Evolutionary conservation across 1,140 invertebrate genomes (phyloP), one percentile per base, ranked within the genome.

Genomic region (Helicoverpa zea): DNA sequence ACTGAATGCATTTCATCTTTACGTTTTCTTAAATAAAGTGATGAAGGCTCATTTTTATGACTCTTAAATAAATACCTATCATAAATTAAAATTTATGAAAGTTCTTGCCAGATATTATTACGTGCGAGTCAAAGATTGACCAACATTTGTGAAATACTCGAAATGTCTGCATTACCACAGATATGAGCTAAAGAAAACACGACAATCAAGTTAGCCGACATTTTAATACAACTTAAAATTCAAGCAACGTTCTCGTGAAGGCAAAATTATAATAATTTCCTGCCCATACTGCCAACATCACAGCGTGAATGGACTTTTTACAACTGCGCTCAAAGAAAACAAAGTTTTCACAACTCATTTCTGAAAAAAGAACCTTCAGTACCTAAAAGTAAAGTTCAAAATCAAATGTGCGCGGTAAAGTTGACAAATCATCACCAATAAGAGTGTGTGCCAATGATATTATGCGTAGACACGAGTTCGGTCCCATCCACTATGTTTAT

Each of bases 371-470:
- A 18, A 84, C 76, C 80, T 79, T 83, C 78, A 13, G 11, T 0
- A 13, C 7, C 11, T 1, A 2, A 58, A 0, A 0, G 56, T 87
- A 88, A 58, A 83, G 87, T 84, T 80, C n/a, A 82, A 83, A 85
- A 79, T 86, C 4, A n/a, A 66, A 64, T 87, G 70, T 14, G 63
- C 2, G 10, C 2, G 16, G 23, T 61, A 89, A 91, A 92, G 87
- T 88, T 93, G 90, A 93, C 90, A 93, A 90, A 91, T 93, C 92
- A 93, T 93, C 91, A 89, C 88, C 84, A 85, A 89, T 86, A 88
- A 85, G 84, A 88, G 89, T 91, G 88, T 90, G 86, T 86, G 88
- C 85, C 84, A 85, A 91, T 90, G 88, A 92, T 91, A 93, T 93
- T 93, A 93, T 93, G 91, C 92, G 88, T 88, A 88, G 92, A 90